Evolutionary conservation across 2,888 invertebrate genomes (phyloP).

Genomic region (Nemurella pictetii): DNA sequence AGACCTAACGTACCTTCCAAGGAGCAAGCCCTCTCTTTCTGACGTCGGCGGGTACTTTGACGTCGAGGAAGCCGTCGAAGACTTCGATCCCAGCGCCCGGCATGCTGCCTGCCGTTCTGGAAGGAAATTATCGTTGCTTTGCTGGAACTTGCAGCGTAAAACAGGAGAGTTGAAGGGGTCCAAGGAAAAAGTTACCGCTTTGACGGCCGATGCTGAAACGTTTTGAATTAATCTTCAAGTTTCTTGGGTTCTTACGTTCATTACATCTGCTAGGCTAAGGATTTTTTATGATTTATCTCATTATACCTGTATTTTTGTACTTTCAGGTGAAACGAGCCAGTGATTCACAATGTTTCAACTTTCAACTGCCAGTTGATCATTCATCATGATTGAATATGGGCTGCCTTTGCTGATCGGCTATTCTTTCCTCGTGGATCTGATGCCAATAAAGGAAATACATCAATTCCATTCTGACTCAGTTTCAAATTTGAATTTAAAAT

Average conservation of each 20-base stretch:
- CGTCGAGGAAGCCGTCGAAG: conserved; percentile 60
- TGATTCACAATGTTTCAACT: not conserved
- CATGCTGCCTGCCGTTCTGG: not conserved
- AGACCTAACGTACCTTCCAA: conserved; percentile 60
- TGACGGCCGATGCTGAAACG: too few species aligned
- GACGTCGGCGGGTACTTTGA: conserved; percentile 64
- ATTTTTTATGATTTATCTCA: too few species aligned
- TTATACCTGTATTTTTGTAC: too few species aligned
- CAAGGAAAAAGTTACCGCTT: too few species aligned
- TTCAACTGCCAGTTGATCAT: not conserved
- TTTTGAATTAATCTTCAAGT: too few species aligned
- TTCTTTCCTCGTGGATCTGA: not conserved
- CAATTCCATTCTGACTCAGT: not conserved
- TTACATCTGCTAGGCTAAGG: too few species aligned
- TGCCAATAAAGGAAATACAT: not conserved
- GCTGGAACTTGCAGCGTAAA: too few species aligned
- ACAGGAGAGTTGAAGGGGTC: too few species aligned
- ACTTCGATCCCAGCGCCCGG: not conserved
- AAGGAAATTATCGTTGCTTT: not conserved
- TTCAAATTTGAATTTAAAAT: not conserved
- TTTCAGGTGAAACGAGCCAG: too few species aligned
- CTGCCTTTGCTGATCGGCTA: not conserved
- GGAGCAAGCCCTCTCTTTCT: conserved; percentile 62
- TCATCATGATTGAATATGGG: not conserved
- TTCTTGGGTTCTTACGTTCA: too few species aligned